These are phyloP conservation scores for Caenorhabditis brenneri DNA, from an alignment of 1,140 invertebrate species.

Conservation along the genomic window DNA sequence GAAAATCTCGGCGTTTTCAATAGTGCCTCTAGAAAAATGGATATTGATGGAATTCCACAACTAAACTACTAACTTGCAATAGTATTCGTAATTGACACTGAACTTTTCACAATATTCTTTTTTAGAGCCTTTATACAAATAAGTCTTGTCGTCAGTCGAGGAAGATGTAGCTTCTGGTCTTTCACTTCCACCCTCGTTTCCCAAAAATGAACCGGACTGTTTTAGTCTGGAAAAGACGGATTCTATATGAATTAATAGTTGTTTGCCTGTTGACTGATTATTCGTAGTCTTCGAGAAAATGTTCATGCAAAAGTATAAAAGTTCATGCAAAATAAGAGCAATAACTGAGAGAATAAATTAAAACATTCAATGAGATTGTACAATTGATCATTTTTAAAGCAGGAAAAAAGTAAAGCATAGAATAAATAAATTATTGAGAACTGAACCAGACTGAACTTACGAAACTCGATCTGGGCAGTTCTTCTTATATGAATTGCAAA, in stretches of 20 bases:
- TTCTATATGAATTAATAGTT: no score
- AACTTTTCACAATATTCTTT: conserved; percentile 51
- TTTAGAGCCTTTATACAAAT: conserved; percentile 39
- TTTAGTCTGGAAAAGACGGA: conserved; percentile 35
- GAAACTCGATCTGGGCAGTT: conserved; percentile 55
- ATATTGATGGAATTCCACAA: not conserved
- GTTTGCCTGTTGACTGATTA: no score
- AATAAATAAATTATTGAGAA: not conserved
- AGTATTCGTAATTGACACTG: conserved; percentile 49
- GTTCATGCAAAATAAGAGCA: no score
- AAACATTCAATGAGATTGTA: no score
- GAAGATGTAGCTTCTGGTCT: not conserved
- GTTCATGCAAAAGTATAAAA: no score
- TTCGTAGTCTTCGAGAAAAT: no score
- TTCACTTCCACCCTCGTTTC: conserved; percentile 19
- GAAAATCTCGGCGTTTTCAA: conserved; percentile 22
- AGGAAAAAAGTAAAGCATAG: not conserved
- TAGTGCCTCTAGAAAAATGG: not conserved
- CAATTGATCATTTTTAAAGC: no score
- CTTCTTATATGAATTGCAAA: conserved; percentile 52
- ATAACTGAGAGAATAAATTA: no score
- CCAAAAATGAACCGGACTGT: conserved; percentile 43
- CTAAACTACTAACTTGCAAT: conserved; percentile 12
- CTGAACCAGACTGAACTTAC: not conserved
- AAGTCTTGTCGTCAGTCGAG: not conserved